Evolutionary conservation across 2,888 invertebrate genomes (phyloP).

Genomic region (Zaprionus bogoriensis): DNA sequence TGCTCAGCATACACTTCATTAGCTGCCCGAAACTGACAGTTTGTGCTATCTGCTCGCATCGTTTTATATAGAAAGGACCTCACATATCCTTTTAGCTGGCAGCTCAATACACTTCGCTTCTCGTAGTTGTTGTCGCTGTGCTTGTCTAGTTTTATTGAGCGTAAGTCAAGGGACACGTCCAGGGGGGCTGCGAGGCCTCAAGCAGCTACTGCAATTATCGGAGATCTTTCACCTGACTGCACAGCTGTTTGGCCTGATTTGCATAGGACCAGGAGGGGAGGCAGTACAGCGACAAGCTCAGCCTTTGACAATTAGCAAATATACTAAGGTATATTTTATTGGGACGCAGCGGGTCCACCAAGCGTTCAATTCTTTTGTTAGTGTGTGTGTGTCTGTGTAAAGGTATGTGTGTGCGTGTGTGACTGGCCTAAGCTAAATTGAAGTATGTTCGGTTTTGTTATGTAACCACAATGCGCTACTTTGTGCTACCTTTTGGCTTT

Average conservation of each 20-base stretch:
- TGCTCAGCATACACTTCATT: conserved; percentile 36
- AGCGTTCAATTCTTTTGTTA: conserved; percentile 24
- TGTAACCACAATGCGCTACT: conserved; percentile 72
- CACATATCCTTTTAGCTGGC: conserved; percentile 9
- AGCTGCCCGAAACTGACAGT: conserved; percentile 5
- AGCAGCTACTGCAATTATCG: conserved; percentile 54
- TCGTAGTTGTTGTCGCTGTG: not conserved
- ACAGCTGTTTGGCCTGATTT: conserved; percentile 58
- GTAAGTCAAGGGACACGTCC: conserved; percentile 49
- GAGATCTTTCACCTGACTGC: conserved; percentile 66
- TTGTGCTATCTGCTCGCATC: conserved; percentile 6
- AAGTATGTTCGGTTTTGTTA: conserved; percentile 67
- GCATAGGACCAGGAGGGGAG: conserved; percentile 33
- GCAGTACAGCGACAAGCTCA: not conserved
- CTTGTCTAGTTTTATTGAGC: conserved; percentile 44
- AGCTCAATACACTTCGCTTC: not conserved
- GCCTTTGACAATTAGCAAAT: conserved; percentile 70
- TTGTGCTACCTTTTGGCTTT: conserved; percentile 73
- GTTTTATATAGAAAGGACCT: conserved; percentile 14
- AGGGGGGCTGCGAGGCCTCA: conserved; percentile 12
- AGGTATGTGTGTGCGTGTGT: conserved; percentile 9
- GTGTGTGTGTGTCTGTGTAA: conserved; percentile 9
- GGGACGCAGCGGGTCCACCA: conserved; percentile 19
- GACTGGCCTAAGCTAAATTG: conserved; percentile 64
- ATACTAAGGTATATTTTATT: conserved; percentile 34